Percentiles rank a stretch among this genome's conserved stretches.
Evolutionary conservation across 2,113 vertebrate genomes (phyloP).

Genomic region (Cervus canadensis): DNA sequence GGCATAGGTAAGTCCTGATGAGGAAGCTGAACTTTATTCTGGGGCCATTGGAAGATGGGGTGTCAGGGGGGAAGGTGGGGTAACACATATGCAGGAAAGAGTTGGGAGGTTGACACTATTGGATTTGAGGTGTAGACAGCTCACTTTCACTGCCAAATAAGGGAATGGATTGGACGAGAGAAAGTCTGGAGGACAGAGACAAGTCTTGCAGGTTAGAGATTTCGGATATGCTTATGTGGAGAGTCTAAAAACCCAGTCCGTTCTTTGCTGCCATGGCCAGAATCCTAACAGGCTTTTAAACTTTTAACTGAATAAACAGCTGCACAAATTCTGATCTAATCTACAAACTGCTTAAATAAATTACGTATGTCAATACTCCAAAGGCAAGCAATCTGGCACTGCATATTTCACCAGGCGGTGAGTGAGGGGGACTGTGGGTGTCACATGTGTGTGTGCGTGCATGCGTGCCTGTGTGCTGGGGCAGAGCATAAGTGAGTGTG

Average conservation of each 20-base stretch:
- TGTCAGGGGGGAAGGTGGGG: rapidly evolving
- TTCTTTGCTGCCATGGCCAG: neutral
- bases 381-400: neutral
- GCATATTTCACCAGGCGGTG: neutral
- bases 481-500: neutral
- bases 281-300: neutral
- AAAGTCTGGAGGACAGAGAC: neutral
- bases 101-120: neutral
- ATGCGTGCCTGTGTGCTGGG: neutral
- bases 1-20: neutral
- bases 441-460: neutral
- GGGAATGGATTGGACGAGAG: rapidly evolving
- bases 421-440: neutral
- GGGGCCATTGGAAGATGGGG: neutral
- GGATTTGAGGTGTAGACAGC: neutral
- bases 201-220: neutral
- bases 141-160: neutral
- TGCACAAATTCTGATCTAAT: neutral
- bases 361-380: neutral
- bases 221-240: neutral
- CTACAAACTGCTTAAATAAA: constrained; percentile 28
- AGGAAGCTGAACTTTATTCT: neutral
- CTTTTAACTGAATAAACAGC: neutral
- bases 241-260: neutral
- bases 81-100: neutral